Conservation (phyloP, 2,888 invertebrate genomes). For the Pseudanteris insignis region DNA sequence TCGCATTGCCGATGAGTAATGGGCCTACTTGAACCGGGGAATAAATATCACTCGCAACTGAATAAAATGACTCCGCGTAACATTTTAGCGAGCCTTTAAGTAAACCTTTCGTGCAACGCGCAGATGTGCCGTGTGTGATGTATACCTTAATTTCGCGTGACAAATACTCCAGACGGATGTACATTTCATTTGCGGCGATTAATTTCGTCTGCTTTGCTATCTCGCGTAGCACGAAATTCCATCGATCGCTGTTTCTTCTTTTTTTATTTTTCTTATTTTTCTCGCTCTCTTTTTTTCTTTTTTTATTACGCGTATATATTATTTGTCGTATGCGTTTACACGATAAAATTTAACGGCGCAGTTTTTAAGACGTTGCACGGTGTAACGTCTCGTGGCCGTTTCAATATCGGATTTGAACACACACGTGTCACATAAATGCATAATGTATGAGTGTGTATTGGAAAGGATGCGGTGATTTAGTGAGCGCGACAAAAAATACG, state of each 20-base stretch:
- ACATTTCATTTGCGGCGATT: slow-evolving; percentile 7
- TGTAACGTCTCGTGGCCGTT: slow-evolving; percentile 9
- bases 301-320: too few relatives aligned
- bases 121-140: slow-evolving; percentile 18
- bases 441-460: slow-evolving; percentile 24
- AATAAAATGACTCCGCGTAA: slow-evolving; percentile 22
- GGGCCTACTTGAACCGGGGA: slow-evolving; percentile 10
- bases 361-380: slow-evolving; percentile 7
- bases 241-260: too few relatives aligned
- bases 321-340: neutral
- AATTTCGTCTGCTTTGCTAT: neutral
- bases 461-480: slow-evolving; percentile 48
- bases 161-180: slow-evolving; percentile 6
- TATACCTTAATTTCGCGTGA: slow-evolving; percentile 14
- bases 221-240: too few relatives aligned
- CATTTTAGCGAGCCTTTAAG: slow-evolving; percentile 26
- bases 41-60: slow-evolving; percentile 23
- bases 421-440: slow-evolving; percentile 29
- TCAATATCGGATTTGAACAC: slow-evolving; percentile 29
- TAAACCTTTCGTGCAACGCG: slow-evolving; percentile 10
- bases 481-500: slow-evolving; percentile 56
- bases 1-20: slow-evolving; percentile 23
- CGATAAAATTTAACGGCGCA: neutral
- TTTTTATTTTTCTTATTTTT: too few relatives aligned
- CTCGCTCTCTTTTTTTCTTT: too few relatives aligned